A percentile compares a stretch with the other conserved stretches of the same genome.
Evolutionary conservation across 1,140 invertebrate species (phyloP).

Genomic region (Drosophila nannoptera): DNA sequence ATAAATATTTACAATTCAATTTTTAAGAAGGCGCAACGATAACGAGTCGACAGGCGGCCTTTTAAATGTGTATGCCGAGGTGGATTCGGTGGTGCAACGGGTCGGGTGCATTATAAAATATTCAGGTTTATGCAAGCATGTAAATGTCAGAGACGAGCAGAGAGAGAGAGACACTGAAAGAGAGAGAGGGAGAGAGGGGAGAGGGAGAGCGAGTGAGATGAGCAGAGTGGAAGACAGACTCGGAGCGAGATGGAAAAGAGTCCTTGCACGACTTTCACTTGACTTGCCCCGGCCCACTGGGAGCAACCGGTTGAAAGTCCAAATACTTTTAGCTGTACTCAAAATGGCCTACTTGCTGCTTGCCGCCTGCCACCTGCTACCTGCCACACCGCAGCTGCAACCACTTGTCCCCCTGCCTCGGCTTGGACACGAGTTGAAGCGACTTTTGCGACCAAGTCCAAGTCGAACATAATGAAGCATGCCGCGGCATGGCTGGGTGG

Average conservation of each 20-base stretch:
- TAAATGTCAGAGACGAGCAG: slow-evolving; percentile 53
- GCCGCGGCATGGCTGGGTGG: background rate
- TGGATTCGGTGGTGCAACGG: background rate
- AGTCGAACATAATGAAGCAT: slow-evolving; percentile 12
- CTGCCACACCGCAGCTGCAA: slow-evolving; percentile 49
- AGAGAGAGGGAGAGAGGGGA: background rate
- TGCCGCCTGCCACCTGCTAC: slow-evolving; percentile 37
- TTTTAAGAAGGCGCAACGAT: slow-evolving; percentile 62
- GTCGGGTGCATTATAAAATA: slow-evolving; percentile 51
- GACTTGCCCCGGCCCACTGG: slow-evolving; percentile 30
- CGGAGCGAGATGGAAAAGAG: slow-evolving; percentile 13
- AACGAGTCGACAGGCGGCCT: slow-evolving; percentile 60
- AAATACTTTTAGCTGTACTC: slow-evolving; percentile 30
- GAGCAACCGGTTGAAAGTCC: slow-evolving; percentile 60
- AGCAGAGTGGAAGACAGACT: too few relatives aligned
- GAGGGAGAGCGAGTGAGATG: background rate
- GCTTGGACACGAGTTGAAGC: slow-evolving; percentile 37
- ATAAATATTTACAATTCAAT: slow-evolving; percentile 75
- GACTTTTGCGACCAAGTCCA: slow-evolving; percentile 46
- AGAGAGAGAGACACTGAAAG: background rate
- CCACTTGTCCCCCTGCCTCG: slow-evolving; percentile 26
- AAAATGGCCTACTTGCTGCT: slow-evolving; percentile 67
- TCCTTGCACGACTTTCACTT: slow-evolving; percentile 58
- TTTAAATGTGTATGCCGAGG: slow-evolving; percentile 16
- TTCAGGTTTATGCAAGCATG: slow-evolving; percentile 72